Percentiles rank a stretch among this genome's conserved stretches.
These are phyloP conservation scores for Acropora tenuis DNA, from an alignment of 64 coral and sea anemone species.

Conservation along the genomic window DNA sequence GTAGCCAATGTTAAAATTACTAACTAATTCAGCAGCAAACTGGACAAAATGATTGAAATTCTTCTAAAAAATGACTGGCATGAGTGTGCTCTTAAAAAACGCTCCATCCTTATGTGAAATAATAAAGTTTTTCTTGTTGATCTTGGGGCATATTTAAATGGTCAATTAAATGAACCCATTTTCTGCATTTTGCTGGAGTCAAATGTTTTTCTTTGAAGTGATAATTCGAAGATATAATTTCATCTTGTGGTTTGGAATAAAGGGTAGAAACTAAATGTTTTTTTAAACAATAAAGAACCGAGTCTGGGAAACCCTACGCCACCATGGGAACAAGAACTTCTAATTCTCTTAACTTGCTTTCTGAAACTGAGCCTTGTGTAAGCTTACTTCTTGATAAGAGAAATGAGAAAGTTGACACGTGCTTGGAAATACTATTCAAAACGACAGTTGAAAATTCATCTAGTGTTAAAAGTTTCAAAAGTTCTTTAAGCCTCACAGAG, in stretches of 20 bases:
- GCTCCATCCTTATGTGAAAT: constrained; percentile 10
- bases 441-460: constrained; percentile 26
- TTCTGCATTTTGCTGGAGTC: constrained; percentile 32
- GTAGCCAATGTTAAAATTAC: constrained; percentile 39
- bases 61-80: constrained; percentile 19
- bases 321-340: constrained; percentile 22
- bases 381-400: constrained; percentile 23
- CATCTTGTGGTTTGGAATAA: constrained; percentile 42
- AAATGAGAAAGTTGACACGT: constrained; percentile 34
- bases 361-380: constrained; percentile 32
- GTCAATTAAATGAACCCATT: constrained; percentile 38
- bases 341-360: constrained; percentile 41
- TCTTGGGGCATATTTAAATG: constrained; percentile 50
- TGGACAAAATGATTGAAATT: constrained; percentile 17
- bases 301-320: constrained; percentile 8
- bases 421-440: constrained; percentile 6
- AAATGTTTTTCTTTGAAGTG: constrained; percentile 14
- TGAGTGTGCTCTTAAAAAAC: constrained; percentile 17
- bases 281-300: background rate
- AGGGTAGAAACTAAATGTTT: constrained; percentile 17
- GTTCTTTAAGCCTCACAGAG: constrained; percentile 35
- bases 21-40: constrained; percentile 14
- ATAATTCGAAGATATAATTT: constrained; percentile 8
- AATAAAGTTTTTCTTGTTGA: constrained; percentile 1
- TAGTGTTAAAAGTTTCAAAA: constrained; percentile 39